Conservation (phyloP, 2,113 vertebrate species). For the Pedionomus torquatus region DNA sequence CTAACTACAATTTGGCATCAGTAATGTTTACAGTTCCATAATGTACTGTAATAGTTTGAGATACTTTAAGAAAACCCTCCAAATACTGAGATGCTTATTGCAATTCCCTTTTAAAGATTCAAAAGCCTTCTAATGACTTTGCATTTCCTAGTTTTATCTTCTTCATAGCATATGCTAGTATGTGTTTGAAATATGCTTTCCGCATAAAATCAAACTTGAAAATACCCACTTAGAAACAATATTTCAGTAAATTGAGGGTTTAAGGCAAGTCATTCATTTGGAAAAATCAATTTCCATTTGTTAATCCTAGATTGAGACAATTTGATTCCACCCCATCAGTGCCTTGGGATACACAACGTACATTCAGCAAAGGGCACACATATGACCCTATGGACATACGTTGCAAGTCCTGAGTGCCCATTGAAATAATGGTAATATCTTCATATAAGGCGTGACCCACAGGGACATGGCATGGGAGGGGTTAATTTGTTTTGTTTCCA, state of each 20-base stretch:
- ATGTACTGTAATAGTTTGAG: neutral
- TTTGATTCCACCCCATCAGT: slow-evolving; percentile 61
- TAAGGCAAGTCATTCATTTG: slow-evolving; percentile 91
- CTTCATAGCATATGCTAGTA: neutral
- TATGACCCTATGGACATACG: slow-evolving; percentile 66
- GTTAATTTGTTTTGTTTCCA: slow-evolving; percentile 68
- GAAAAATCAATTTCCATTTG: slow-evolving; percentile 66
- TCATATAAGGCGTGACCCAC: slow-evolving; percentile 77
- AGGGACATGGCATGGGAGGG: slow-evolving; percentile 76
- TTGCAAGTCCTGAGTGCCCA: slow-evolving; percentile 77
- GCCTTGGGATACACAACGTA: slow-evolving; percentile 71
- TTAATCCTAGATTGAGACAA: slow-evolving; percentile 53
- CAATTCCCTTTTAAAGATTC: slow-evolving; percentile 62
- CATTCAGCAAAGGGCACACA: slow-evolving; percentile 74
- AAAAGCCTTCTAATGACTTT: neutral
- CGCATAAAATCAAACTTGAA: slow-evolving; percentile 40
- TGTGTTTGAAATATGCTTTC: neutral
- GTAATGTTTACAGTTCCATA: neutral
- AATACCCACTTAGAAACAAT: slow-evolving; percentile 65
- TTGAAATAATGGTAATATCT: slow-evolving; percentile 67
- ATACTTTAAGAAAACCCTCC: slow-evolving; percentile 74
- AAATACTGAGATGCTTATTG: slow-evolving; percentile 79
- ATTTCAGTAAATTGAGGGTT: slow-evolving; percentile 88
- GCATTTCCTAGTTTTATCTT: slow-evolving; percentile 1
- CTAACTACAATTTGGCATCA: slow-evolving; percentile 61